phyloP scores from a whole-genome alignment of 2,888 invertebrate genomes.

The Tiliacea citrago region DNA sequence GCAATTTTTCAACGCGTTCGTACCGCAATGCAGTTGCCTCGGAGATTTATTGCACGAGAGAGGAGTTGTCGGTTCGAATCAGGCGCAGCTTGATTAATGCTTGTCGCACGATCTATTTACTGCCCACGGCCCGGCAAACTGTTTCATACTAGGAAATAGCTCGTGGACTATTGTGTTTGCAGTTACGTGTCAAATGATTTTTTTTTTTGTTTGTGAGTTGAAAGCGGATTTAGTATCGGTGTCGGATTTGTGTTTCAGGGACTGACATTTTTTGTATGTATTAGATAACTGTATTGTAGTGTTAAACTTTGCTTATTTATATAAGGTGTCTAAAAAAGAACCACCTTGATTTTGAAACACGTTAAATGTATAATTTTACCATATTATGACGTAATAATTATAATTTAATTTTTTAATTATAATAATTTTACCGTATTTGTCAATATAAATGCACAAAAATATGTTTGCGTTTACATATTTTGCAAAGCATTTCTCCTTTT shows the following conservation, averaged over 20 bases:
- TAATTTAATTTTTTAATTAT: too few species aligned
- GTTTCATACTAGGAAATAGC: conserved; percentile 65
- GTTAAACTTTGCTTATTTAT: not conserved
- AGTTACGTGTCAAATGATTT: conserved; percentile 18
- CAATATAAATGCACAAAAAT: not conserved
- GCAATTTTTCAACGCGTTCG: conserved; percentile 84
- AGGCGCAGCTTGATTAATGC: conserved; percentile 82
- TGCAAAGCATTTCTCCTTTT: not conserved
- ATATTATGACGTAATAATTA: not conserved
- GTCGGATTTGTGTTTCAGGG: not conserved
- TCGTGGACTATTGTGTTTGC: conserved; percentile 48
- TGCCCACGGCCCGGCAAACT: conserved; percentile 65
- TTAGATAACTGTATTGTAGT: not conserved
- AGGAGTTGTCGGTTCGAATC: conserved; percentile 80
- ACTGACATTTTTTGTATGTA: not conserved
- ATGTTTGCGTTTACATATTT: not conserved
- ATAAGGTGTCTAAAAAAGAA: too few species aligned
- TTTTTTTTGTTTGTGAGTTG: conserved; percentile 42
- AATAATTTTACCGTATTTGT: too few species aligned
- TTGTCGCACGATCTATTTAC: conserved; percentile 81
- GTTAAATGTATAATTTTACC: not conserved
- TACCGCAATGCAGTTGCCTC: conserved; percentile 84
- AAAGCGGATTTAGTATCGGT: not conserved
- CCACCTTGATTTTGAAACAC: too few species aligned
- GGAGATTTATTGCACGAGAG: conserved; percentile 83